Conservation (phyloP, 2,888 invertebrate genomes). For the Plutella xylostella region DNA sequence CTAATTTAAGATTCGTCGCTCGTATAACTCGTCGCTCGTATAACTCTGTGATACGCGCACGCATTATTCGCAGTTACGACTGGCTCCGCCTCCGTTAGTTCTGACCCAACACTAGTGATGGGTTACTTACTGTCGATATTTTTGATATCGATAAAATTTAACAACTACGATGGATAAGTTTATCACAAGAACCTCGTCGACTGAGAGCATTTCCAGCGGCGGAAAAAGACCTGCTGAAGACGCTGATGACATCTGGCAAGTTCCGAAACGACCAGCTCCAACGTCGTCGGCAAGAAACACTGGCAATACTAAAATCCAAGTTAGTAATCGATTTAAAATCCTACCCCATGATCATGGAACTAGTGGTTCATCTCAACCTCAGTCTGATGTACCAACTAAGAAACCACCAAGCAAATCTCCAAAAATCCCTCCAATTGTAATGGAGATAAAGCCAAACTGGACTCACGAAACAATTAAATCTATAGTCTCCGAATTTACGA, state of each 20-base stretch:
- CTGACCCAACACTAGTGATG: neutral
- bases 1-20: too few relatives aligned
- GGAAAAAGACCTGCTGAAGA: neutral
- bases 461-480: neutral
- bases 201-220: neutral
- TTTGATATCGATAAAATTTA: neutral
- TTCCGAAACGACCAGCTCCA: neutral
- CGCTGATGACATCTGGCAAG: neutral
- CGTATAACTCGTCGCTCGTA: too few relatives aligned
- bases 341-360: neutral
- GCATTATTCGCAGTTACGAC: too few relatives aligned
- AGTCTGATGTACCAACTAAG: neutral
- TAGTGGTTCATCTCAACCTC: neutral
- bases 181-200: neutral
- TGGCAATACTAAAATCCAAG: neutral
- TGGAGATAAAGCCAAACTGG: neutral
- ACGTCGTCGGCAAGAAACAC: neutral
- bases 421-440: neutral
- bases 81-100: too few relatives aligned
- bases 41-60: too few relatives aligned
- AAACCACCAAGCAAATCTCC: neutral
- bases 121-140: neutral
- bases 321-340: neutral
- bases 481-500: neutral
- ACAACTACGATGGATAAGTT: neutral